A percentile compares a stretch with the other conserved stretches of the same genome.
These are phyloP conservation scores for Cylindroiulus punctatus DNA, from an alignment of 2,888 invertebrate genomes.

Conservation along the genomic window DNA sequence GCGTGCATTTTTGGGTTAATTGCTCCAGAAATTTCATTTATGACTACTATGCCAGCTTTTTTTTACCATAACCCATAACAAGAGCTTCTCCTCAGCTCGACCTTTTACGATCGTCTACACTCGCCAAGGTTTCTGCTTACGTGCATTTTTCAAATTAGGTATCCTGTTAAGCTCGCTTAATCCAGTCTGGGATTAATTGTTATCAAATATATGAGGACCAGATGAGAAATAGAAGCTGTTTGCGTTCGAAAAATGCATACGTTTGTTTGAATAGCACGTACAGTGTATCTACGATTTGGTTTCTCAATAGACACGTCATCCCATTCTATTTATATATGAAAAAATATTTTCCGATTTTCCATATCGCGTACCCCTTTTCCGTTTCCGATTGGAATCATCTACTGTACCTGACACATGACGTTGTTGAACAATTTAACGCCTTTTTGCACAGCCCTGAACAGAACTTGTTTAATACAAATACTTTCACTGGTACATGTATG, in stretches of 20 bases:
- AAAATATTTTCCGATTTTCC: not conserved
- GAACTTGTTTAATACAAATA: too few relatives aligned
- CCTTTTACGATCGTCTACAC: not conserved
- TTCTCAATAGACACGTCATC: constrained; percentile 29
- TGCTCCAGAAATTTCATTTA: not conserved
- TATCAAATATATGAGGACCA: not conserved
- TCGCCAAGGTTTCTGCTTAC: not conserved
- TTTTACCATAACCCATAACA: not conserved
- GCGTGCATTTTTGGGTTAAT: not conserved
- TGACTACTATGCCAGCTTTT: not conserved
- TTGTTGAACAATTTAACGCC: not conserved
- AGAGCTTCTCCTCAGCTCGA: not conserved
- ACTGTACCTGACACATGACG: not conserved
- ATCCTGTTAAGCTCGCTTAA: not conserved
- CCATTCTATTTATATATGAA: not conserved
- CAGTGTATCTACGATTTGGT: not conserved
- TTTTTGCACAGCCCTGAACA: too few relatives aligned
- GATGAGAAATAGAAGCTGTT: not conserved
- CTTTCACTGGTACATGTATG: too few relatives aligned
- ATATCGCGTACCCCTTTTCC: not conserved
- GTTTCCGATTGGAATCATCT: not conserved
- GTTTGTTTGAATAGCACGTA: not conserved
- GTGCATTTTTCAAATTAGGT: not conserved
- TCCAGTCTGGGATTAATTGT: constrained; percentile 33
- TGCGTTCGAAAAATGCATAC: not conserved